Conservation (phyloP, 2,797 vertebrate genomes). For the Sebastes wilsoni region DNA sequence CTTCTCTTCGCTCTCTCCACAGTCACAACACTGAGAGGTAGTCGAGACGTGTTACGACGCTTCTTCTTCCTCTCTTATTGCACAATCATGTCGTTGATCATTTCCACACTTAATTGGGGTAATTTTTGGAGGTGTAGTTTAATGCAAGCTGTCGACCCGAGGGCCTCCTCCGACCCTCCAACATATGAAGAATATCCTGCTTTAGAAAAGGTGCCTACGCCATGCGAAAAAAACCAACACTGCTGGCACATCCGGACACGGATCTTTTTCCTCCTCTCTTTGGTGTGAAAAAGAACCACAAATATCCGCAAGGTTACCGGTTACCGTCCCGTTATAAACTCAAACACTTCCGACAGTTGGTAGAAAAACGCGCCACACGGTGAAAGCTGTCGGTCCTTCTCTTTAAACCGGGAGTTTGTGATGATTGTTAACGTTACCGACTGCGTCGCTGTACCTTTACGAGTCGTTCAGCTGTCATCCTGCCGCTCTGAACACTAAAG, state of each 20-base stretch:
- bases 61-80: slow-evolving; percentile 59
- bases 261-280: slow-evolving; percentile 41
- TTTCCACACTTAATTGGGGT: slow-evolving; percentile 4
- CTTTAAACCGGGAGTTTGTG: slow-evolving; percentile 23
- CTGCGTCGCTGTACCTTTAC: slow-evolving; percentile 55
- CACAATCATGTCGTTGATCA: slow-evolving; percentile 60
- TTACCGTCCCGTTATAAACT: slow-evolving; percentile 20
- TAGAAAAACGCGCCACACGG: not conserved
- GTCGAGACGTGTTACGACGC: slow-evolving; percentile 31
- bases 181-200: slow-evolving; percentile 62
- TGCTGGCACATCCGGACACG: slow-evolving; percentile 74
- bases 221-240: slow-evolving; percentile 72
- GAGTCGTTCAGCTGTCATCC: slow-evolving; percentile 79
- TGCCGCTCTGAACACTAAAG: slow-evolving; percentile 7
- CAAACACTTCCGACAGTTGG: slow-evolving; percentile 2
- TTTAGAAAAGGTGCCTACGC: slow-evolving; percentile 75
- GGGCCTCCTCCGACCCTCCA: slow-evolving; percentile 70
- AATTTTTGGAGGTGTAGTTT: not conserved
- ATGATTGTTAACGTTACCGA: slow-evolving; percentile 29
- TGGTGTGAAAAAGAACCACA: slow-evolving; percentile 6
- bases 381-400: slow-evolving; percentile 14
- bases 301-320: slow-evolving; percentile 50
- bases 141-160: slow-evolving; percentile 51
- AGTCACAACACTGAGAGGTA: slow-evolving; percentile 53
- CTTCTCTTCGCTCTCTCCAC: slow-evolving; percentile 16